Percentiles rank a stretch among this genome's conserved stretches.
Evolutionary conservation across 2,888 invertebrate species (phyloP).

Genomic region (Troides aeacus): DNA sequence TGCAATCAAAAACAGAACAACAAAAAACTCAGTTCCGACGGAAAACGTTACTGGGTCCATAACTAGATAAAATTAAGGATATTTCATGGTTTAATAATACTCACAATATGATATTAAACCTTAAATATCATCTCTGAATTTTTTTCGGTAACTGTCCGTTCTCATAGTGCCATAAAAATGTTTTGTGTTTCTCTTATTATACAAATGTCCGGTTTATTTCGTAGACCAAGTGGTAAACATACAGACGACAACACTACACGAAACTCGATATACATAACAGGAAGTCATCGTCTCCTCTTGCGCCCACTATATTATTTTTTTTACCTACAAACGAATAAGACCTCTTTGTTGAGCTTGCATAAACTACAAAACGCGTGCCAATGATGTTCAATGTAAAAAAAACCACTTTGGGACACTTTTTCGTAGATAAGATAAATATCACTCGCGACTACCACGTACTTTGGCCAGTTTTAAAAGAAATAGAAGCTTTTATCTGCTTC

Average conservation of each 20-base stretch:
- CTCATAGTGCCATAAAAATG: not conserved
- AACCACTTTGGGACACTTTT: conserved; percentile 49
- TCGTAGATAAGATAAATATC: conserved; percentile 51
- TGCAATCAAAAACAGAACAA: too few relatives aligned
- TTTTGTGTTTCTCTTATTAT: not conserved
- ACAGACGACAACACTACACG: conserved; percentile 45
- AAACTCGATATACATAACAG: conserved; percentile 36
- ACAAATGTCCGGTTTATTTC: not conserved
- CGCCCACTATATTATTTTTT: conserved; percentile 36
- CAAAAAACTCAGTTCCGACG: too few relatives aligned
- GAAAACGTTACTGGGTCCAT: too few relatives aligned
- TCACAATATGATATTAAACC: not conserved
- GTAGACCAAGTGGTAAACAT: not conserved
- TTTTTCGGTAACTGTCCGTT: not conserved
- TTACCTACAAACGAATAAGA: conserved; percentile 33
- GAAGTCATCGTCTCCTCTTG: conserved; percentile 34
- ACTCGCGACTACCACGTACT: conserved; percentile 51
- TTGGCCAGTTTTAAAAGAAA: conserved; percentile 48
- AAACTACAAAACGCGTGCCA: conserved; percentile 55
- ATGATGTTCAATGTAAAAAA: conserved; percentile 50
- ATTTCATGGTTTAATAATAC: not conserved
- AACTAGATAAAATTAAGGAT: not conserved
- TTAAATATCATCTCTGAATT: not conserved
- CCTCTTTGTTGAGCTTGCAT: conserved; percentile 40
- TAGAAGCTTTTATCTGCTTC: conserved; percentile 49